These are phyloP conservation scores for Aurelia aurita DNA, from an alignment of 30 jellyfish, hydroid and myxozoan genomes.

Conservation along the genomic window DNA sequence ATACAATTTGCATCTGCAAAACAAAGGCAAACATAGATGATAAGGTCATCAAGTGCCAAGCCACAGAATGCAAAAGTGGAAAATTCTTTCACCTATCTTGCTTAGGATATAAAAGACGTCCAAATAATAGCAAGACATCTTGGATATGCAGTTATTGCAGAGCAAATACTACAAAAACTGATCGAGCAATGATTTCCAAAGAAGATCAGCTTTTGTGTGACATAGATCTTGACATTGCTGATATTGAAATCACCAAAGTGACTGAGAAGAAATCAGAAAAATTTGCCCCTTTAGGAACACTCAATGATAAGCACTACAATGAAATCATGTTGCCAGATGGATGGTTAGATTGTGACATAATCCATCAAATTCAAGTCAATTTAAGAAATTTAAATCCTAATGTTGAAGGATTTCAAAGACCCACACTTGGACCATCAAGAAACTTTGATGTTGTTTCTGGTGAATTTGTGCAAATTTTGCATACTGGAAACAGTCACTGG, in stretches of 20 bases:
- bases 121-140: conserved; percentile 46
- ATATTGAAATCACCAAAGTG: conserved; percentile 33
- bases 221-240: conserved; percentile 16
- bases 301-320: conserved; percentile 21
- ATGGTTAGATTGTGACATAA: conserved; percentile 54
- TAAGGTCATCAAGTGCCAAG: conserved; percentile 55
- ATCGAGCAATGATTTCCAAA: conserved; percentile 30
- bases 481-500: conserved; percentile 14
- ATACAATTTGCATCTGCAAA: conserved; percentile 61
- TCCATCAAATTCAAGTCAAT: conserved; percentile 17
- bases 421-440: conserved; percentile 40
- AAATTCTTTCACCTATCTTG: conserved; percentile 53
- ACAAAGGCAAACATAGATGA: conserved; percentile 44
- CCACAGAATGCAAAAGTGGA: conserved; percentile 58
- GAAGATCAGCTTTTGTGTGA: conserved; percentile 12
- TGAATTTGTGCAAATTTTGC: conserved; percentile 24
- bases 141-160: conserved; percentile 59
- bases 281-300: conserved; percentile 45
- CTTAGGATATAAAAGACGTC: conserved; percentile 69
- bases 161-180: conserved; percentile 26
- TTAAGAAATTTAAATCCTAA: conserved; percentile 22
- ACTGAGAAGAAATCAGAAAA: conserved; percentile 38
- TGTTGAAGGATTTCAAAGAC: conserved; percentile 53
- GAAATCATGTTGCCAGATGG: conserved; percentile 29
- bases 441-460: conserved; percentile 49